phyloP scores from a whole-genome alignment of 2,797 vertebrate genomes.

The Mormyrus hasselquistii region DNA sequence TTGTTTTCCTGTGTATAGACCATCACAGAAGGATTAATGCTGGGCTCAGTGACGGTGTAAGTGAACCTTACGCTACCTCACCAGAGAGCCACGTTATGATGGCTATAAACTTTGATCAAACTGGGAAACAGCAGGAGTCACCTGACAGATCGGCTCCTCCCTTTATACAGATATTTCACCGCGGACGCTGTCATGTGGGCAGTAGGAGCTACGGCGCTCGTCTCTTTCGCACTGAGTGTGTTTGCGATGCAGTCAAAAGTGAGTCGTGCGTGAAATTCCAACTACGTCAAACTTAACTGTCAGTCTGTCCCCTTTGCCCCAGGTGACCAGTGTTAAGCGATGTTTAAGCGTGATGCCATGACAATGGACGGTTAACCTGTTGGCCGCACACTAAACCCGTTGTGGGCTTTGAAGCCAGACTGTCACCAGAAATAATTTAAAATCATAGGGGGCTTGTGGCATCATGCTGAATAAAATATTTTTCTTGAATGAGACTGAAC shows the following conservation, averaged over 20 bases:
- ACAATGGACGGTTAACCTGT: neutral
- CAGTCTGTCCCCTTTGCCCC: neutral
- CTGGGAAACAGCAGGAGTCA: neutral
- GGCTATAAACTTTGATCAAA: neutral
- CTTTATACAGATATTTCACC: constrained; percentile 54
- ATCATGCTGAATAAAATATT: neutral
- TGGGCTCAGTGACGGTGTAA: constrained; percentile 68
- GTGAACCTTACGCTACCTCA: constrained; percentile 40
- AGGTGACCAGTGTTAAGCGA: neutral
- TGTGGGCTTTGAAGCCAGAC: neutral
- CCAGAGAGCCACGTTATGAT: constrained; percentile 18
- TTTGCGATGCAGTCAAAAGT: constrained; percentile 78
- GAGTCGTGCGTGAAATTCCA: constrained; percentile 26
- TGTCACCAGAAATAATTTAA: neutral
- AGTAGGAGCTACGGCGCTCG: constrained; percentile 59
- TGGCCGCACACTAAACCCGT: neutral
- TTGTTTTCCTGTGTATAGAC: constrained; percentile 50
- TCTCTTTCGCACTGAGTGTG: constrained; percentile 61
- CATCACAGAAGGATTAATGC: constrained; percentile 63
- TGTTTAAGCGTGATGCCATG: neutral
- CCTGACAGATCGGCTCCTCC: neutral
- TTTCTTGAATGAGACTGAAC: neutral
- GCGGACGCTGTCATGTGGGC: constrained; percentile 69
- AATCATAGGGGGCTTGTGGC: neutral
- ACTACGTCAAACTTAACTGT: neutral